These are phyloP conservation scores for Micromys minutus DNA, from an alignment of 2,113 vertebrate genomes.

Conservation along the genomic window DNA sequence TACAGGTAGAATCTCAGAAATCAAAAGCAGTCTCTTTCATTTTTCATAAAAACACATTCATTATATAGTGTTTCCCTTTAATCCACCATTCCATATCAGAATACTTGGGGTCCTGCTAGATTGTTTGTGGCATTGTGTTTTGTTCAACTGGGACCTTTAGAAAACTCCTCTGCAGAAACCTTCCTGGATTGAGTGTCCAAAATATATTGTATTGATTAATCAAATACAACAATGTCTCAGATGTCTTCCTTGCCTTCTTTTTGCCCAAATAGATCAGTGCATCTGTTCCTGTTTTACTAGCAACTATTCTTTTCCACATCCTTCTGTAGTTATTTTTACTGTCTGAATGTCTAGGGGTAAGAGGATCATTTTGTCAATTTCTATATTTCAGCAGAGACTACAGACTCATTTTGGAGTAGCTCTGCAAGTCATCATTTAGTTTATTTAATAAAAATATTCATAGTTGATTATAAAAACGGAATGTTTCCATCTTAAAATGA, in stretches of 20 bases:
- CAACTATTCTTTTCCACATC: background rate
- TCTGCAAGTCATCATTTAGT: background rate
- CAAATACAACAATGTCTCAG: too few relatives aligned
- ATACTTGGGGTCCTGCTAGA: fast-evolving
- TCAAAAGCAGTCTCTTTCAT: background rate
- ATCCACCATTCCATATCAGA: background rate
- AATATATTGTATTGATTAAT: fast-evolving
- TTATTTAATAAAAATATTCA: background rate
- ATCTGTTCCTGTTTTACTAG: background rate
- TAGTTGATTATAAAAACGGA: background rate
- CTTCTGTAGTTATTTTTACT: background rate
- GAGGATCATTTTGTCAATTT: background rate
- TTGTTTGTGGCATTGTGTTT: background rate
- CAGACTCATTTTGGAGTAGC: background rate
- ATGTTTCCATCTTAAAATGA: background rate
- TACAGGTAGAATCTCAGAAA: background rate
- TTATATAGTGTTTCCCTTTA: background rate
- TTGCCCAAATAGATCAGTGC: background rate
- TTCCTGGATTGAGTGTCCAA: background rate
- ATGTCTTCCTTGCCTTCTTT: background rate
- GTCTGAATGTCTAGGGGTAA: background rate
- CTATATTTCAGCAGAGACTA: background rate
- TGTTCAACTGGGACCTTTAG: background rate
- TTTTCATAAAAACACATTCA: background rate
- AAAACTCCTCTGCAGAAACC: background rate